These are phyloP conservation scores for Venustaconcha ellipsiformis DNA, from an alignment of 1,140 invertebrate genomes.

Conservation along the genomic window DNA sequence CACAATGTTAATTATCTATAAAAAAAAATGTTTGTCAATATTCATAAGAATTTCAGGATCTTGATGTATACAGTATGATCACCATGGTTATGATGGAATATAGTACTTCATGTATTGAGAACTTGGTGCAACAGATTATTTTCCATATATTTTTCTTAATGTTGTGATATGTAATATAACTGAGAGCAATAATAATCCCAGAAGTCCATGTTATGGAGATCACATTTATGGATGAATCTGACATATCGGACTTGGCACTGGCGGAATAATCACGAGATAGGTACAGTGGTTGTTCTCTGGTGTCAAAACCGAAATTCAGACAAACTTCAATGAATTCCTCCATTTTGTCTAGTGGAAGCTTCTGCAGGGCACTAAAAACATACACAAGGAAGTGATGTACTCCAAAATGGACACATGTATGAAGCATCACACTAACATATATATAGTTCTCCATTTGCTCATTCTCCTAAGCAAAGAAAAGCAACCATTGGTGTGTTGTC, in stretches of 20 bases:
- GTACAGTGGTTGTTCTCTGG: slow-evolving; percentile 63
- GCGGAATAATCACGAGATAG: slow-evolving; percentile 67
- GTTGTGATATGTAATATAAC: not conserved
- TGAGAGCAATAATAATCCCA: not conserved
- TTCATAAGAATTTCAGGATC: not conserved
- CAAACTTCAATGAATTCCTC: not conserved
- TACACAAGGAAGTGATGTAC: not conserved
- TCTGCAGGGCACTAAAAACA: not conserved
- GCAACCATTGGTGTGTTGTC: not conserved
- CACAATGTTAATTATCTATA: not conserved
- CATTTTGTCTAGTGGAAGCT: not conserved
- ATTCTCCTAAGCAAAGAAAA: slow-evolving; percentile 1
- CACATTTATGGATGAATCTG: not conserved
- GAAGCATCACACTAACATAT: not conserved
- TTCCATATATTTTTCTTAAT: no score
- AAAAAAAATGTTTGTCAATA: not conserved
- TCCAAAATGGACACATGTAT: not conserved
- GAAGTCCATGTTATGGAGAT: not conserved
- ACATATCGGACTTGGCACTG: slow-evolving; percentile 61
- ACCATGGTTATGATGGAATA: not conserved
- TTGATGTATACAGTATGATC: not conserved
- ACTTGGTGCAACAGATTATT: not conserved
- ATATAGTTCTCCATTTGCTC: not conserved
- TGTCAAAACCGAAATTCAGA: slow-evolving; percentile 50
- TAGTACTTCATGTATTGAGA: not conserved